Evolutionary conservation across 2,113 vertebrate species (phyloP).

Genomic region (Columbina picui): DNA sequence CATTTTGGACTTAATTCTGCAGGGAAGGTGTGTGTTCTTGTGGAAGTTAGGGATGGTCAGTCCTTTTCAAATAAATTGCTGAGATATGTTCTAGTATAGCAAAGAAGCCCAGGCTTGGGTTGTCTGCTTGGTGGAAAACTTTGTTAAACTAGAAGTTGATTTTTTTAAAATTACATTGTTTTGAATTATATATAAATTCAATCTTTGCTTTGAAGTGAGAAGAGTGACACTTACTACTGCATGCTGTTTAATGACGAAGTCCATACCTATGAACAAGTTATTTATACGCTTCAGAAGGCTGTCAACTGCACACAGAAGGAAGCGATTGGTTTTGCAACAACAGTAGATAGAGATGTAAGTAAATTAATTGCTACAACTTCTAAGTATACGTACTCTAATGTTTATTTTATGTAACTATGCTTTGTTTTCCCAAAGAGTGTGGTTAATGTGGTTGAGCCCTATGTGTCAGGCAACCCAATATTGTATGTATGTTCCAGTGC

Average conservation of each 20-base stretch:
- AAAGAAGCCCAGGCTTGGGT: not conserved
- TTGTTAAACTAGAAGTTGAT: not conserved
- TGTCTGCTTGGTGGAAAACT: not conserved
- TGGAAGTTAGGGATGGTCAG: not conserved
- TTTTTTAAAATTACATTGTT: not conserved
- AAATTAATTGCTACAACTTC: not conserved
- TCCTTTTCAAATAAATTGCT: not conserved
- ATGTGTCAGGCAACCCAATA: not conserved
- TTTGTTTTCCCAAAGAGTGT: not conserved
- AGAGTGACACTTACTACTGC: conserved; percentile 91
- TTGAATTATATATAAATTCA: not conserved
- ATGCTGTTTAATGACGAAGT: conserved; percentile 99
- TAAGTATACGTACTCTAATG: not conserved
- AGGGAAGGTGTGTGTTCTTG: not conserved
- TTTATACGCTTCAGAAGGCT: conserved; percentile 97
- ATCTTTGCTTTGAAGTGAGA: conserved; percentile 78
- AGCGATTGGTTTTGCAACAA: conserved; percentile 95
- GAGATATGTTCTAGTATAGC: not conserved
- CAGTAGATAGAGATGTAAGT: conserved; percentile 96
- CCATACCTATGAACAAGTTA: conserved; percentile 98
- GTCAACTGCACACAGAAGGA: conserved; percentile 97
- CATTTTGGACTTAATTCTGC: not conserved
- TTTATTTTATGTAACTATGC: not conserved
- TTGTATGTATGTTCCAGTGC: not conserved
- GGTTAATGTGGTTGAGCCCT: not conserved